Conservation (phyloP, 2,113 vertebrate species). For the Sturnira hondurensis region DNA sequence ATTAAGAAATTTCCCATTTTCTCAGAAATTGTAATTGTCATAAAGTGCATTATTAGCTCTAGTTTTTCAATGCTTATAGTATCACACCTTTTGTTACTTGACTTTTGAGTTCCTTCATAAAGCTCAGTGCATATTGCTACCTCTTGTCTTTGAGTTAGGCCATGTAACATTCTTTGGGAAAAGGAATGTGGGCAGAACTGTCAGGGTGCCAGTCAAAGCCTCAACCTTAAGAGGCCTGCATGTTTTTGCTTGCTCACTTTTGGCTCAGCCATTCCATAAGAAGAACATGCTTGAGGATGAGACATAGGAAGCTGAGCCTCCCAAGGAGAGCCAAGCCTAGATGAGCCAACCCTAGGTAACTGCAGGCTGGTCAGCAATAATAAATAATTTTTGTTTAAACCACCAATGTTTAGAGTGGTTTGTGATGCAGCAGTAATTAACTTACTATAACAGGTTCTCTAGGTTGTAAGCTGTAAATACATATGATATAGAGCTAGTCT, state of each 20-base stretch:
- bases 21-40: conserved; percentile 6
- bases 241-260: neutral
- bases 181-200: neutral
- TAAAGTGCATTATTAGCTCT: neutral
- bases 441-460: neutral
- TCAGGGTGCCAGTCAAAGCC: neutral
- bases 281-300: neutral
- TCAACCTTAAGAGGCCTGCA: neutral
- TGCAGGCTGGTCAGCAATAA: neutral
- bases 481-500: neutral
- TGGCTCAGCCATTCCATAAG: neutral
- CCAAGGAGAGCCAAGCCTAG: neutral
- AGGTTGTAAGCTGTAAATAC: neutral
- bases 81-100: neutral
- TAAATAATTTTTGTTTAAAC: neutral
- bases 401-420: neutral
- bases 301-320: neutral
- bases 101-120: neutral
- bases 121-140: neutral
- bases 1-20: conserved; percentile 1
- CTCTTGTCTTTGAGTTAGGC: neutral
- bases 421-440: neutral
- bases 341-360: neutral
- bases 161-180: conserved; percentile 3
- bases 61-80: neutral